Evolutionary conservation across 2,113 vertebrate species (phyloP).

Genomic region (Megaleporinus macrocephalus): DNA sequence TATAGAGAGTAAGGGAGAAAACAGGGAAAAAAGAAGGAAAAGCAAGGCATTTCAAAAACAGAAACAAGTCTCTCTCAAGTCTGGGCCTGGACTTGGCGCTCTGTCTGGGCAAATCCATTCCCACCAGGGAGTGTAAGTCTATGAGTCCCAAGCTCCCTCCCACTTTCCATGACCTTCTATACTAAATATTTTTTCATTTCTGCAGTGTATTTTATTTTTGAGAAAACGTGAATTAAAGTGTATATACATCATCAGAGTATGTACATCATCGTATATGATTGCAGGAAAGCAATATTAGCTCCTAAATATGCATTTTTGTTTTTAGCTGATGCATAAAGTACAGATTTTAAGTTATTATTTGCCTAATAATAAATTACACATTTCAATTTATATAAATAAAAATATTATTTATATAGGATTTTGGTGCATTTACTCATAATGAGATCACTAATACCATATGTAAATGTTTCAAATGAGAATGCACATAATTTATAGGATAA

Average conservation of each 20-base stretch:
- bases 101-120: slow-evolving; percentile 77
- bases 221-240: not conserved
- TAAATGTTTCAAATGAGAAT: not conserved
- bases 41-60: slow-evolving; percentile 61
- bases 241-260: too few species aligned
- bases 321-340: too few species aligned
- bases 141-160: slow-evolving; percentile 41
- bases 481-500: not conserved
- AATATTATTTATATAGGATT: too few species aligned
- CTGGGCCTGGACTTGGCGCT: slow-evolving; percentile 70
- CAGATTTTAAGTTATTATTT: too few species aligned
- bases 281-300: too few species aligned
- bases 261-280: too few species aligned
- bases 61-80: slow-evolving; percentile 68
- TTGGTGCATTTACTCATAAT: too few species aligned
- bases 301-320: too few species aligned
- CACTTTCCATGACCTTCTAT: slow-evolving; percentile 64
- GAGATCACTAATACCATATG: too few species aligned
- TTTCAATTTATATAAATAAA: too few species aligned
- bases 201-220: not conserved
- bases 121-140: slow-evolving; percentile 57
- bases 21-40: slow-evolving; percentile 29
- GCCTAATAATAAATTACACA: too few species aligned
- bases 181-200: slow-evolving; percentile 1
- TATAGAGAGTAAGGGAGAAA: slow-evolving; percentile 55